A percentile compares a stretch with the other conserved stretches of the same genome.
Evolutionary conservation across 2,113 vertebrate genomes (phyloP).

Genomic region (Leptobrachium leishanense): DNA sequence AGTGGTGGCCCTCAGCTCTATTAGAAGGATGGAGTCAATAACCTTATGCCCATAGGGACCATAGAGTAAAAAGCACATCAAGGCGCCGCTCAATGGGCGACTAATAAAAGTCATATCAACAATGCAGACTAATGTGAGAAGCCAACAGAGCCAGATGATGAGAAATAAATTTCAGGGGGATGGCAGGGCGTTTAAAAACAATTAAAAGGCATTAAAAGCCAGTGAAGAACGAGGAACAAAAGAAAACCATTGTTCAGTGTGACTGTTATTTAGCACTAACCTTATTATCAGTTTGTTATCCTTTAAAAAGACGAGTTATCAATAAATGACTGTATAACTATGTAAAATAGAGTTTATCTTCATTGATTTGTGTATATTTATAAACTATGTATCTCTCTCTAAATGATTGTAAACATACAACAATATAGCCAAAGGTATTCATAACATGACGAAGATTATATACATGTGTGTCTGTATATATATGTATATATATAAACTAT

Average conservation of each 20-base stretch:
- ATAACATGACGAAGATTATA: no score
- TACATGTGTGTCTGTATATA: no score
- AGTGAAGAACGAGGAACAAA: slow-evolving; percentile 79
- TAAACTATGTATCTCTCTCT: no score
- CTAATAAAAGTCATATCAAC: slow-evolving; percentile 62
- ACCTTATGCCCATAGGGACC: slow-evolving; percentile 6
- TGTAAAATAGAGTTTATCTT: no score
- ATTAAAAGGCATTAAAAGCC: slow-evolving; percentile 87
- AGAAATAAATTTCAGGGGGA: slow-evolving; percentile 86
- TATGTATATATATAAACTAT: no score
- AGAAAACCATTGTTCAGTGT: slow-evolving; percentile 63
- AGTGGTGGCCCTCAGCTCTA: neutral
- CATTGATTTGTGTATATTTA: no score
- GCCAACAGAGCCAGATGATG: slow-evolving; percentile 84
- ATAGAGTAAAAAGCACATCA: slow-evolving; percentile 48
- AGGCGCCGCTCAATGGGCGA: slow-evolving; percentile 57
- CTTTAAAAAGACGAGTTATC: no score
- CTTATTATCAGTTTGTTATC: no score
- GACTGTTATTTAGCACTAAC: slow-evolving; percentile 21
- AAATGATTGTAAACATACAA: no score
- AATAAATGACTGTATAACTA: no score
- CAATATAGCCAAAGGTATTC: no score
- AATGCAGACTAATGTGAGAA: slow-evolving; percentile 59
- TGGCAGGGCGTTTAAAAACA: slow-evolving; percentile 88
- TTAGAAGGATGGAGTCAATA: neutral